Conservation (phyloP, 2,888 invertebrate genomes). For the Drosophila cyrtoloma region DNA sequence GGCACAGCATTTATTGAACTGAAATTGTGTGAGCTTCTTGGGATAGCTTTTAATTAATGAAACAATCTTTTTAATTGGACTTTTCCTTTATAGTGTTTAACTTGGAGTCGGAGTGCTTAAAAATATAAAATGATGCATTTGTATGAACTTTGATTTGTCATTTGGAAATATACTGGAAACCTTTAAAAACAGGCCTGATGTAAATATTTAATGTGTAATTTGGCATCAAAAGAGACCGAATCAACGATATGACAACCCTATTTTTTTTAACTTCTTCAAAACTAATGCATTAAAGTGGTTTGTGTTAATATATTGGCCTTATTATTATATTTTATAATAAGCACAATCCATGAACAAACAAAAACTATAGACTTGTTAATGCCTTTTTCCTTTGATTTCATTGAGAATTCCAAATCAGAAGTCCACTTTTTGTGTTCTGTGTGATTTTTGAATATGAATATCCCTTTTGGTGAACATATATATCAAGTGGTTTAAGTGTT, state of each 20-base stretch:
- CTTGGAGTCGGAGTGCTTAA: neutral
- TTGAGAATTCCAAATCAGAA: neutral
- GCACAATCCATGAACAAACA: neutral
- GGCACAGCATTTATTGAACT: neutral
- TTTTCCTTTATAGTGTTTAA: constrained; percentile 17
- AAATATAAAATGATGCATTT: constrained; percentile 1
- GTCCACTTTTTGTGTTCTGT: neutral
- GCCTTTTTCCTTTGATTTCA: neutral
- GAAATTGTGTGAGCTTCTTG: constrained; percentile 22
- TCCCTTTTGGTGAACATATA: neutral
- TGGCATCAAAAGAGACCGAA: neutral
- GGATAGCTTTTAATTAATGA: constrained; percentile 30
- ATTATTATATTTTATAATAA: neutral
- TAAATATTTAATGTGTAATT: neutral
- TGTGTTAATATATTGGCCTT: neutral
- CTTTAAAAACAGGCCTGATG: neutral
- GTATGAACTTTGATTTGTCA: constrained; percentile 10
- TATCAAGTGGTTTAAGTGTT: neutral
- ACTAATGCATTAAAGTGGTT: neutral
- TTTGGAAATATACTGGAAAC: neutral
- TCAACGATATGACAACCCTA: neutral
- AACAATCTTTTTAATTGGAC: constrained; percentile 46
- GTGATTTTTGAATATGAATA: neutral
- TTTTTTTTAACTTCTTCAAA: neutral
- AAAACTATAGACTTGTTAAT: neutral